Percentiles rank a stretch among this genome's conserved stretches.
These are phyloP conservation scores for Onychostoma macrolepis DNA, from an alignment of 2,113 vertebrate genomes.

Conservation along the genomic window DNA sequence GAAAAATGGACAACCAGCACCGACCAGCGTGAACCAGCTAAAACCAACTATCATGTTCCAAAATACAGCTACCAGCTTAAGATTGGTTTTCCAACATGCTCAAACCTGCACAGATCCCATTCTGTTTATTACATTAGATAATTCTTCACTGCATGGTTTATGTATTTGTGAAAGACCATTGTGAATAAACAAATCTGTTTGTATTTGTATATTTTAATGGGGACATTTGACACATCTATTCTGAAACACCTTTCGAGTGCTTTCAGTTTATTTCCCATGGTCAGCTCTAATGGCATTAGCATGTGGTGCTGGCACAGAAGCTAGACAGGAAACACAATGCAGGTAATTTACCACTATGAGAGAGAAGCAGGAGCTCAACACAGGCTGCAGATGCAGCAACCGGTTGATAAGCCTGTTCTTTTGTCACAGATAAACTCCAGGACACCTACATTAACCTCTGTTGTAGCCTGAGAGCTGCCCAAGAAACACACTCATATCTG, in stretches of 20 bases:
- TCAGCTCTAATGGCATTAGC: constrained; percentile 42
- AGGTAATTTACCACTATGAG: constrained; percentile 42
- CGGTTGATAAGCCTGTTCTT: constrained; percentile 25
- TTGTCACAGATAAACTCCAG: constrained; percentile 41
- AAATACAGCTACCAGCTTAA: not conserved
- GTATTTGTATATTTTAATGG: not conserved
- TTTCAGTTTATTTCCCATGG: not conserved
- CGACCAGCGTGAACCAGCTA: not conserved
- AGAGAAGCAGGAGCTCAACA: not conserved
- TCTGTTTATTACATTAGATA: not conserved
- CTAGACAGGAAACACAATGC: constrained; percentile 19
- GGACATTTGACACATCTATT: not conserved
- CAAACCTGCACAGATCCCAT: not conserved
- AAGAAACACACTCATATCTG: constrained; percentile 22
- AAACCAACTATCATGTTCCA: not conserved
- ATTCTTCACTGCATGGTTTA: constrained; percentile 8
- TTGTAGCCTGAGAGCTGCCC: constrained; percentile 14
- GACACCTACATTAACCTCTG: constrained; percentile 45
- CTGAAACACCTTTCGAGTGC: not conserved
- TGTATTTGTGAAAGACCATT: not conserved
- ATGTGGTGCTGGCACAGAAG: constrained; percentile 23
- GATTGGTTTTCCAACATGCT: not conserved
- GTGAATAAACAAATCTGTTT: not conserved
- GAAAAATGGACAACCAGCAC: not conserved
- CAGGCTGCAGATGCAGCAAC: constrained; percentile 33